Conservation (phyloP, 2,888 invertebrate genomes). For the Cepaea hortensis region DNA sequence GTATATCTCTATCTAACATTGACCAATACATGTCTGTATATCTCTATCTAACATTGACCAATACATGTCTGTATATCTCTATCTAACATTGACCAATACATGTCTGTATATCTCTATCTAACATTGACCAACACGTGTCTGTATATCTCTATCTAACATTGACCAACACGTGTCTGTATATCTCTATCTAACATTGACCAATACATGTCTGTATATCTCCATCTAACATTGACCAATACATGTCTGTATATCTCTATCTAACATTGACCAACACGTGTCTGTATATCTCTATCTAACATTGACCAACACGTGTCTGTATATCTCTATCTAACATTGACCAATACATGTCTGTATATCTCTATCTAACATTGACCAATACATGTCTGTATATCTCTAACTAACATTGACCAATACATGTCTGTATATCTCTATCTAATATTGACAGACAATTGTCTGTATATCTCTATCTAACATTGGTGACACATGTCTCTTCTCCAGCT, state of each 20-base stretch:
- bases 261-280: not conserved
- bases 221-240: conserved; percentile 58
- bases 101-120: too few relatives aligned
- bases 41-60: too few relatives aligned
- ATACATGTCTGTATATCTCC: not conserved
- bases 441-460: not conserved
- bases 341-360: too few relatives aligned
- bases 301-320: too few relatives aligned
- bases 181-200: too few relatives aligned
- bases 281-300: too few relatives aligned
- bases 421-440: not conserved
- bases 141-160: conserved; percentile 58
- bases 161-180: too few relatives aligned
- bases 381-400: too few relatives aligned
- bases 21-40: too few relatives aligned
- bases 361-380: too few relatives aligned
- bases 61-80: not conserved
- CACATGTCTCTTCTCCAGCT: conserved; percentile 53
- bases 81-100: conserved; percentile 58
- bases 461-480: not conserved
- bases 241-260: too few relatives aligned
- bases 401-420: not conserved
- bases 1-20: conserved; percentile 58
- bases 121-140: not conserved
- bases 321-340: too few relatives aligned